A percentile compares a stretch with the other conserved stretches of the same genome.
phyloP scores from a whole-genome alignment of 2,113 vertebrate species.

The Elgaria multicarinata region DNA sequence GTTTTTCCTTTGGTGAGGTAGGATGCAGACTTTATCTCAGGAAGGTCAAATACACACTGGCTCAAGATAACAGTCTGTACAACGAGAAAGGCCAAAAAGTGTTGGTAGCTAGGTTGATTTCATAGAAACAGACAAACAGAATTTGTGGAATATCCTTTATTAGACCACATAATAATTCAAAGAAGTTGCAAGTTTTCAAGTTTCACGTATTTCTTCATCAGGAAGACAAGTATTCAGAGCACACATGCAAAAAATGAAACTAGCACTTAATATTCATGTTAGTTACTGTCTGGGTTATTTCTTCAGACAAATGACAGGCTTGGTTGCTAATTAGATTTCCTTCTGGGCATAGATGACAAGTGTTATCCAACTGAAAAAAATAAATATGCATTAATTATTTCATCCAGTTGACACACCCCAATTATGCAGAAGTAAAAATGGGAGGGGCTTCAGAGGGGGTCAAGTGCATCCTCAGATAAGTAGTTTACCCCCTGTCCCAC shows the following conservation, averaged over 20 bases:
- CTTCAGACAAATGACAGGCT: background rate
- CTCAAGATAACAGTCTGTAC: background rate
- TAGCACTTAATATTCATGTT: background rate
- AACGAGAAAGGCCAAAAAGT: background rate
- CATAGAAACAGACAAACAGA: background rate
- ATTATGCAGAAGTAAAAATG: background rate
- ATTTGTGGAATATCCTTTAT: background rate
- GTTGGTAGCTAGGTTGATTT: background rate
- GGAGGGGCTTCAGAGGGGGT: background rate
- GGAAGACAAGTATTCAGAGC: background rate
- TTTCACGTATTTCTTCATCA: background rate
- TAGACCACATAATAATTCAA: background rate
- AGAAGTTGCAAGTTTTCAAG: background rate
- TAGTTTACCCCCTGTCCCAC: too few relatives aligned
- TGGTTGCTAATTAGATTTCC: constrained; percentile 13
- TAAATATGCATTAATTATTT: background rate
- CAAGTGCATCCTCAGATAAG: background rate
- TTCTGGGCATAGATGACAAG: background rate
- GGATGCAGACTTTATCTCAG: background rate
- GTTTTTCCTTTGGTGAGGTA: constrained; percentile 39
- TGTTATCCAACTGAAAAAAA: background rate
- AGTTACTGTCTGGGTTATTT: background rate
- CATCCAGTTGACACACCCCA: background rate
- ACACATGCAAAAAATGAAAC: background rate
- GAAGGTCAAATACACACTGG: background rate